Conservation (phyloP, 2,797 vertebrate genomes). For the Chelmon rostratus region DNA sequence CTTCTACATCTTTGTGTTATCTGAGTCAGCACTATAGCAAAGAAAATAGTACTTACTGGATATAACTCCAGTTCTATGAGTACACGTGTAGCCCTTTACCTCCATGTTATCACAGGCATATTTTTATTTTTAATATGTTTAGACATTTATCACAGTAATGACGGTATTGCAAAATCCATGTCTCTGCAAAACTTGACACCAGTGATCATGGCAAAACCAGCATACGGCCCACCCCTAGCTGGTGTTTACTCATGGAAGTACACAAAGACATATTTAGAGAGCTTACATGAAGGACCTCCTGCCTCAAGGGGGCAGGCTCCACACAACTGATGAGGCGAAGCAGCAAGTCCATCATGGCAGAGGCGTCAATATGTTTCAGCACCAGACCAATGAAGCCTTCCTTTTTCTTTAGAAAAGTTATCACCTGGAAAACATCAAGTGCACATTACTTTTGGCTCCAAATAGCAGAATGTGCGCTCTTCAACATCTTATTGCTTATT, state of each 20-base stretch:
- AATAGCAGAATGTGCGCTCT: not conserved
- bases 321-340: slow-evolving; percentile 97
- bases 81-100: too few relatives aligned
- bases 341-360: slow-evolving; percentile 98
- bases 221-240: too few relatives aligned
- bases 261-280: not conserved
- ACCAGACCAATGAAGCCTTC: slow-evolving; percentile 93
- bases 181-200: too few relatives aligned
- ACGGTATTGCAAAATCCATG: too few relatives aligned
- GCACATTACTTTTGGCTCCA: not conserved
- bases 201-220: too few relatives aligned
- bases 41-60: too few relatives aligned
- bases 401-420: slow-evolving; percentile 93
- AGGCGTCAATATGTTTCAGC: slow-evolving; percentile 96
- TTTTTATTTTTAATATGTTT: too few relatives aligned
- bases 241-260: not conserved
- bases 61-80: too few relatives aligned
- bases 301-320: slow-evolving; percentile 92
- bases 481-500: not conserved
- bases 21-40: too few relatives aligned
- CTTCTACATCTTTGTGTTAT: too few relatives aligned
- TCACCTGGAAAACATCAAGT: slow-evolving; percentile 85
- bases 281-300: slow-evolving; percentile 96
- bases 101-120: too few relatives aligned
- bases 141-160: too few relatives aligned